These are phyloP conservation scores for Lepus oiostolus DNA, from an alignment of 2,797 vertebrate species.

Conservation along the genomic window DNA sequence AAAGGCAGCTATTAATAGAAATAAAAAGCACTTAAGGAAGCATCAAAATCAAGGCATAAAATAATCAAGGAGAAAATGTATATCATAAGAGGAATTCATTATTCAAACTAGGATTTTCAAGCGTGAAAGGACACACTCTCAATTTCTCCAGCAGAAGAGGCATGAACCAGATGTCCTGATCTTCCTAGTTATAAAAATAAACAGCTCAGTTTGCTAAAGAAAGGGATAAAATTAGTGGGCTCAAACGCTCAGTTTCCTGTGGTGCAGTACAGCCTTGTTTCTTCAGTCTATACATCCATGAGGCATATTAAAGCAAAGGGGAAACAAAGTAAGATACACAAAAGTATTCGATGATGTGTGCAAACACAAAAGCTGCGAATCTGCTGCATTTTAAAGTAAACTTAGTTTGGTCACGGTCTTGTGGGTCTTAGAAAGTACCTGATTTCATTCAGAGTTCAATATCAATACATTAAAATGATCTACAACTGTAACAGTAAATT, in stretches of 20 bases:
- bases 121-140: not conserved
- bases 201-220: not conserved
- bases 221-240: not conserved
- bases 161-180: not conserved
- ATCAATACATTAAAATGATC: not conserved
- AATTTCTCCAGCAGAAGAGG: not conserved
- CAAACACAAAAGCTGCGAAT: not conserved
- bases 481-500: not conserved
- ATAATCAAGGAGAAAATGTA: constrained; percentile 2
- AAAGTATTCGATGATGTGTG: not conserved
- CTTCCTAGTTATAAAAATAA: not conserved
- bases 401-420: not conserved
- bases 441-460: not conserved
- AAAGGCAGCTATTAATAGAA: constrained; percentile 27
- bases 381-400: not conserved
- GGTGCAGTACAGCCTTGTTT: not conserved
- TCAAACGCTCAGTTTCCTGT: not conserved
- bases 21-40: not conserved
- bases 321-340: not conserved
- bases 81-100: not conserved
- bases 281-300: not conserved
- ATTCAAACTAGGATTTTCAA: not conserved
- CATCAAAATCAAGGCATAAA: constrained; percentile 35
- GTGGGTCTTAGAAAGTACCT: not conserved
- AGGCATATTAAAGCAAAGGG: not conserved